Base-by-base conservation (phyloP, 1,140 invertebrate species). In the Heliothis subflexa region DNA sequence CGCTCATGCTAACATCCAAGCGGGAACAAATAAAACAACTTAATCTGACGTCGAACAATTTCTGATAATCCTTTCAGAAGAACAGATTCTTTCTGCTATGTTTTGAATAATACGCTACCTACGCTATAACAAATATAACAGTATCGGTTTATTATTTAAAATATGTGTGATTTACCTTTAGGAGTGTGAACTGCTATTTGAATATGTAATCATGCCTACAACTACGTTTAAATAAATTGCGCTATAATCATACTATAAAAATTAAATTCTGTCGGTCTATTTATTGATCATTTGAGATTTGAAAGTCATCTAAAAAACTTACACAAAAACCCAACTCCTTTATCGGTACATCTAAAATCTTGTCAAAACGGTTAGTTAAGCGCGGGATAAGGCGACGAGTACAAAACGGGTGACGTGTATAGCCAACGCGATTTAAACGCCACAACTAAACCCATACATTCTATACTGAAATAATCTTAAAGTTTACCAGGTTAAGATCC, bases 281-380 rank as follows among this genome's bases (percentile, higher is more conserved):
- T 40, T 70, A 50, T 50, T 70, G 62, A 18, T 52, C 18, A 28
- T 25, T 71, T 28, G 10, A 71, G 21, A 74, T 61, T 45, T 14
- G 54, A 76, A 68, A 78, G 47, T 47, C 13, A 74, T 66, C 10
- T 13, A 70, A 70, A 68, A 70, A 70, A 81, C 4, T 40, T 83
- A 52, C 54, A 77, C 70, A 70, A 77, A 82, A 71, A 86, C 47
- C 21, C 75, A 81, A 81, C 76, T 81, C 68, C 78, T 79, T 91
- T 90, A 92, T 92, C 91, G 83, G 79, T 84, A 85, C 85, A 94
- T 94, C 93, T 89, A 81, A 91, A 92, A 90, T 90, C 83, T 89
- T 93, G 91, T 93, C 93, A 90, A 91, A 94, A 93, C 90, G 91
- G 91, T 94, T 94, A 94, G 91, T 89, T 94, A 93, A 94, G 89